These are phyloP conservation scores for Drosophila setifemur DNA, from an alignment of 1,140 invertebrate species.

Conservation along the genomic window DNA sequence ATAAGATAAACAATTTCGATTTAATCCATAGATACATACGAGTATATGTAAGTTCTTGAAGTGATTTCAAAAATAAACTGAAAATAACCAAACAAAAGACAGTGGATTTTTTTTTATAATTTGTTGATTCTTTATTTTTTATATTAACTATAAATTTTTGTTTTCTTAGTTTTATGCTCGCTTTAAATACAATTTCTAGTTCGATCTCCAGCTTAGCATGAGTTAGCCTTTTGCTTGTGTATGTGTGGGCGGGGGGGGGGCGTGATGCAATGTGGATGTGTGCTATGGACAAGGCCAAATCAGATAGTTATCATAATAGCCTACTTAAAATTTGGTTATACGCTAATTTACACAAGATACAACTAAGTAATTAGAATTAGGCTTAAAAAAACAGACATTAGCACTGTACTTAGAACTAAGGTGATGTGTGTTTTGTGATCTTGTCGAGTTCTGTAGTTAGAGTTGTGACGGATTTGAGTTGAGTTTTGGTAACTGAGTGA, in stretches of 20 bases:
- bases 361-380: constrained; percentile 68
- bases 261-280: constrained; percentile 28
- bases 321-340: constrained; percentile 79
- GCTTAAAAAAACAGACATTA: constrained; percentile 65
- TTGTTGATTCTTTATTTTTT: constrained; percentile 65
- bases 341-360: constrained; percentile 78
- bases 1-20: constrained; percentile 53
- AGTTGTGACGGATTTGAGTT: constrained; percentile 61
- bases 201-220: constrained; percentile 73
- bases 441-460: constrained; percentile 24
- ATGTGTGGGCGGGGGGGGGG: constrained; percentile 11
- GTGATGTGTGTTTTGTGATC: constrained; percentile 37
- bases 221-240: constrained; percentile 64
- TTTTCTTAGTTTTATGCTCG: constrained; percentile 59
- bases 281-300: constrained; percentile 43
- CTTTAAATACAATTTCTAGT: constrained; percentile 69
- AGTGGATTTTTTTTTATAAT: constrained; percentile 51
- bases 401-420: constrained; percentile 57
- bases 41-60: neutral
- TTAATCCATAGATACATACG: constrained; percentile 24
- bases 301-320: constrained; percentile 52
- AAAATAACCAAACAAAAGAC: constrained; percentile 16
- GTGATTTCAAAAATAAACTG: neutral
- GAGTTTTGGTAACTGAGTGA: constrained; percentile 48
- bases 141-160: constrained; percentile 72